These are phyloP conservation scores for Anabas testudineus DNA, from an alignment of 2,797 vertebrate species.

Conservation along the genomic window DNA sequence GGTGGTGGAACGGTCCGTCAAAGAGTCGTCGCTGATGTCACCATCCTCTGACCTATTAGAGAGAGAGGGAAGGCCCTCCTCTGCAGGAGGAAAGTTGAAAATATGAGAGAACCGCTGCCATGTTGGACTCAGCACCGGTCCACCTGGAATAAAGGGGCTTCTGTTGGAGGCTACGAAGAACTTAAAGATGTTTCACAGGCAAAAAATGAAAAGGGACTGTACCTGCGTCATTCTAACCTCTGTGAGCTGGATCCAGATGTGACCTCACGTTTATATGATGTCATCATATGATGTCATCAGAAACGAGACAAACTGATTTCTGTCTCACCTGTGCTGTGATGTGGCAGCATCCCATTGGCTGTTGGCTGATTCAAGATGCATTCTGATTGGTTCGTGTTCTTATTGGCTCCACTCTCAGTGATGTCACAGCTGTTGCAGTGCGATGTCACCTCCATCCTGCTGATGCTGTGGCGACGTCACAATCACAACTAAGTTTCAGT, in stretches of 20 bases:
- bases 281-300: no score
- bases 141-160: no score
- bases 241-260: constrained; percentile 10
- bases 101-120: not conserved
- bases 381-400: constrained; percentile 39
- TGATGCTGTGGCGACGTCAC: no score
- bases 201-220: no score
- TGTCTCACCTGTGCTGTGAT: constrained; percentile 45
- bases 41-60: constrained; percentile 40
- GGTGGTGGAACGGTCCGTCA: constrained; percentile 54
- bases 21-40: constrained; percentile 61
- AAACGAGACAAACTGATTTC: not conserved
- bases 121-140: no score
- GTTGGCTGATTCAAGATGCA: constrained; percentile 47
- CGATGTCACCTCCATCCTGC: constrained; percentile 60
- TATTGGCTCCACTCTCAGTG: constrained; percentile 5
- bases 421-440: constrained; percentile 11
- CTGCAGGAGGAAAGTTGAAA: constrained; percentile 13
- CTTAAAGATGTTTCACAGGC: no score
- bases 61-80: constrained; percentile 33
- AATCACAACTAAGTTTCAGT: no score
- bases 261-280: not conserved
- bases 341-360: constrained; percentile 35
- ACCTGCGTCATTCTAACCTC: no score
- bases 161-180: no score